phyloP scores from a whole-genome alignment of 2,797 vertebrate genomes.

The Crenichthys baileyi region DNA sequence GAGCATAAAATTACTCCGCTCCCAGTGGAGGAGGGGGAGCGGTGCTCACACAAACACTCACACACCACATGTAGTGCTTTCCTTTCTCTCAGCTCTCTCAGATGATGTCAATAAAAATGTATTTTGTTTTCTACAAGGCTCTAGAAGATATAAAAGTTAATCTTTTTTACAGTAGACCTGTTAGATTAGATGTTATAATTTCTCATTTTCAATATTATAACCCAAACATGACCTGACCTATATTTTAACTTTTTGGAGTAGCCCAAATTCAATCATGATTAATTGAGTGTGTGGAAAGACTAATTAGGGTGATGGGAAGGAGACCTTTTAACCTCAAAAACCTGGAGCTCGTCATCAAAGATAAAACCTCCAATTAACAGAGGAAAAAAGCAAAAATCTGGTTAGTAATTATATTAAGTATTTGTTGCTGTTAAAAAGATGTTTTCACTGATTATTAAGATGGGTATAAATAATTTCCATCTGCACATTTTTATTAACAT shows the following conservation, averaged over 20 bases:
- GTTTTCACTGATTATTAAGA: not conserved
- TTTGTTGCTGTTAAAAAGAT: not conserved
- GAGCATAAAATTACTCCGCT: slow-evolving; percentile 78
- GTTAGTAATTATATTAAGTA: not conserved
- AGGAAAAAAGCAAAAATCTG: not conserved
- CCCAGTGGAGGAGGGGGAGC: slow-evolving; percentile 54
- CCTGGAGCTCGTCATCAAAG: not conserved
- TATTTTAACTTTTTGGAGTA: not conserved
- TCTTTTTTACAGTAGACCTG: slow-evolving; percentile 9
- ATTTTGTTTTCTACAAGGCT: slow-evolving; percentile 35
- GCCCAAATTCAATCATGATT: not conserved
- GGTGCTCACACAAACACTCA: slow-evolving; percentile 58
- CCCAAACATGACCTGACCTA: slow-evolving; percentile 1
- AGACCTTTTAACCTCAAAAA: not conserved
- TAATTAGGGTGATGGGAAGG: not conserved
- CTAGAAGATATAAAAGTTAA: slow-evolving; percentile 13
- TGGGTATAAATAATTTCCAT: no score
- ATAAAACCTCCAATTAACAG: not conserved
- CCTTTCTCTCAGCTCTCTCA: slow-evolving; percentile 36
- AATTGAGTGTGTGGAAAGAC: not conserved
- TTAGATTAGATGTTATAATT: not conserved
- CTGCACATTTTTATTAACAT: no score
- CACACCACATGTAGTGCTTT: slow-evolving; percentile 56
- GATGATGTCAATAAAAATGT: slow-evolving; percentile 51
- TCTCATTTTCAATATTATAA: not conserved